Evolutionary conservation across 2,888 invertebrate genomes (phyloP).

Genomic region (Phengaris arion): DNA sequence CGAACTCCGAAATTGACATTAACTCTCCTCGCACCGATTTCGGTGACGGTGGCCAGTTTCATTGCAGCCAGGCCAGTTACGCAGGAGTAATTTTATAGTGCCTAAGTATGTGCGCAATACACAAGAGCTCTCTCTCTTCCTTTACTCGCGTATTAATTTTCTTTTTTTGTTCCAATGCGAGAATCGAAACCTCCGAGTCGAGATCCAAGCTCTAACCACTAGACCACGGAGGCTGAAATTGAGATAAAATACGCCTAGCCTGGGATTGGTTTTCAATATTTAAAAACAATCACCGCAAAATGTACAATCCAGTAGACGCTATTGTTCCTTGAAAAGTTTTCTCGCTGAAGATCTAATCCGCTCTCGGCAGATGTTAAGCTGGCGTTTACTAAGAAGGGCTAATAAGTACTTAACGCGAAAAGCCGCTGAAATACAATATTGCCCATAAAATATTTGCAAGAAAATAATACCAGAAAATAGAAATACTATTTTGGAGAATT

Average conservation of each 20-base stretch:
- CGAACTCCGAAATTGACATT: too few relatives aligned
- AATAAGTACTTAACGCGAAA: background rate
- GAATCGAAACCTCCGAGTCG: too few relatives aligned
- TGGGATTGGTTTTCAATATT: background rate
- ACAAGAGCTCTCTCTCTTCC: too few relatives aligned
- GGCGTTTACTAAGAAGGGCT: background rate
- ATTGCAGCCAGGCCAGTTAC: too few relatives aligned
- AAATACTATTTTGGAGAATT: background rate
- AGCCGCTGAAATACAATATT: background rate
- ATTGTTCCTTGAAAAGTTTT: background rate
- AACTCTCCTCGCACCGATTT: too few relatives aligned
- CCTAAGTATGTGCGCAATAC: too few relatives aligned
- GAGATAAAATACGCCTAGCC: background rate
- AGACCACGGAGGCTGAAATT: too few relatives aligned
- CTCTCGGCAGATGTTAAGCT: background rate
- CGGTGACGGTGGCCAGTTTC: too few relatives aligned
- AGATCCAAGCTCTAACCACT: too few relatives aligned
- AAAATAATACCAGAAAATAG: conserved; percentile 1
- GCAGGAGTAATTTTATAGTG: too few relatives aligned
- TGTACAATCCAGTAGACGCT: background rate
- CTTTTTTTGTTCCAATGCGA: too few relatives aligned
- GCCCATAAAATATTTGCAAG: background rate
- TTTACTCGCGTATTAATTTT: too few relatives aligned
- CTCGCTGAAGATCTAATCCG: background rate
- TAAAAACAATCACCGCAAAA: background rate